Evolutionary conservation across 1,140 invertebrate species (phyloP), one percentile per base, ranked within the genome.

Genomic region (Heliconius hermathena): DNA sequence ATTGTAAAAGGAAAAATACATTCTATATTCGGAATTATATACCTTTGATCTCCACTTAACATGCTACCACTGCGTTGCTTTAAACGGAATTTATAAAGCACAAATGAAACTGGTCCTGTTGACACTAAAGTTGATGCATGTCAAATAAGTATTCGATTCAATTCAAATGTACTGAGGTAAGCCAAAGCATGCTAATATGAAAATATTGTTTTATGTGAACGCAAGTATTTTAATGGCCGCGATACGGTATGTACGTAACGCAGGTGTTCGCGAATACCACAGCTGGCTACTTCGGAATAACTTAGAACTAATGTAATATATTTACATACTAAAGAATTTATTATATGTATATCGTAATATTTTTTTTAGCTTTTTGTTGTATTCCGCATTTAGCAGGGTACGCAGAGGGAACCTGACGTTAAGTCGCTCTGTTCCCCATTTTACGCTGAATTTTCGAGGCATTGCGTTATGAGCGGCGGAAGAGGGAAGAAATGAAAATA

Each of bases 171-270:
- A 74, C 46, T 49, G 41, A 60, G 29, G 33, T 60, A 36, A 75
- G 29, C n/a, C 60, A 60, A 20, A 60, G 54, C 54, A 75, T 75
- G 74, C n/a, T 75, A 75, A 75, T 75, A 66, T 60, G 54, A 54
- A 22, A n/a, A 75, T 75, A 75, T 75, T 66, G 74, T 66, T 60
- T 75, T 54, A 66, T 75, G n/a, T 60, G 33, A 49, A 38, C 38
- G 1, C 33, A 75, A 75, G 29, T 60, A 66, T 75, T 75, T 75
- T 75, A 75, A 66, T 75, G 54, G 22, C 49, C 38, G 29, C 52
- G 52, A 74, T 66, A 66, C 41, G 33, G 33, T 46, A 60, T 60
- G 36, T 74, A 75, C 38, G 33, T 38, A 57, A 74, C 9, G 33
- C 60, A 75, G 74, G 74, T 75, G 54, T 66, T 66, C 52, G 49